A percentile compares a stretch with the other conserved stretches of the same genome.
phyloP scores from a whole-genome alignment of 2,113 vertebrate genomes.

The Pedionomus torquatus region DNA sequence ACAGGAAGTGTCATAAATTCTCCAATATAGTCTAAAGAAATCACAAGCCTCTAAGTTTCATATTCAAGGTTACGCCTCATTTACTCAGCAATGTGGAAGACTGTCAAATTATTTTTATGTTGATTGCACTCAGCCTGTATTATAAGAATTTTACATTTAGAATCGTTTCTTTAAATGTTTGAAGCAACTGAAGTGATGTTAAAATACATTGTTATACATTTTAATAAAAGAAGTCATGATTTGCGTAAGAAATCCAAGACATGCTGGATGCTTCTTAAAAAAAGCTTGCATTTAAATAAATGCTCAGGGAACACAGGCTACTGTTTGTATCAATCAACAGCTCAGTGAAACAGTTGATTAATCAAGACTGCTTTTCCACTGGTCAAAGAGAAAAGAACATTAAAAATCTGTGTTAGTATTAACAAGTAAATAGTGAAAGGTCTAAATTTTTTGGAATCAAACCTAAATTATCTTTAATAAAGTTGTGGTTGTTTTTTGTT shows the following conservation, averaged over 20 bases:
- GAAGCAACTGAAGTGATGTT: not conserved
- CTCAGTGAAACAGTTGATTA: not conserved
- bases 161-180: not conserved
- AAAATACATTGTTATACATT: not conserved
- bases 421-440: not conserved
- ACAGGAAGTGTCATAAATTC: slow-evolving; percentile 37
- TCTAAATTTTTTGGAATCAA: not conserved
- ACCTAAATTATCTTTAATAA: not conserved
- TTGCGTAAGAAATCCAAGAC: not conserved
- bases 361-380: not conserved
- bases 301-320: not conserved
- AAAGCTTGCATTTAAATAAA: not conserved
- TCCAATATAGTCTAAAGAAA: slow-evolving; percentile 25
- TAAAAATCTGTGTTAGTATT: not conserved
- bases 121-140: slow-evolving; percentile 1
- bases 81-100: slow-evolving; percentile 18
- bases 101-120: slow-evolving; percentile 58
- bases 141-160: not conserved
- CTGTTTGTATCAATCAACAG: not conserved
- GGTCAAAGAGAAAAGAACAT: not conserved
- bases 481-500: not conserved
- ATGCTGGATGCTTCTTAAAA: not conserved
- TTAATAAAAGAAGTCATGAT: not conserved
- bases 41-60: not conserved
- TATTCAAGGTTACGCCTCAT: slow-evolving; percentile 8